Evolutionary conservation across 1,140 invertebrate species (phyloP).

Genomic region (Drosophila tropicalis): DNA sequence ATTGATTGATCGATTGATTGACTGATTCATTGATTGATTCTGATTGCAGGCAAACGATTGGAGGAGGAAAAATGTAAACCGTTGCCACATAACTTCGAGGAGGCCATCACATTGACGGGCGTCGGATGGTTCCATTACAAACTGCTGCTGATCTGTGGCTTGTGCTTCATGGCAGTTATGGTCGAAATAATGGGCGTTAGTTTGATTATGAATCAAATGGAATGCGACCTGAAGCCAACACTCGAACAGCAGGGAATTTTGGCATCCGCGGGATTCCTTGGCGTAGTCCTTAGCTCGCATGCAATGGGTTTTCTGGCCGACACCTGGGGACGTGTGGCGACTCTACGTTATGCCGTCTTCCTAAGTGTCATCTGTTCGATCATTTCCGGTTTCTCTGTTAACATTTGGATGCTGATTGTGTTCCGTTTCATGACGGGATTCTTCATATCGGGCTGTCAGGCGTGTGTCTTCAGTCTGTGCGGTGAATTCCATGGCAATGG

Average conservation of each 20-base stretch:
- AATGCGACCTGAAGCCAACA: conserved; percentile 86
- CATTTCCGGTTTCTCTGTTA: conserved; percentile 88
- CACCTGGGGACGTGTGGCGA: conserved; percentile 87
- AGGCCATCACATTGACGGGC: conserved; percentile 66
- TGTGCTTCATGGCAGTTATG: conserved; percentile 78
- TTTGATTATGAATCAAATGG: conserved; percentile 71
- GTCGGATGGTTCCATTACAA: conserved; percentile 70
- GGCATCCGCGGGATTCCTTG: conserved; percentile 87
- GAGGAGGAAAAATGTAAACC: conserved; percentile 28
- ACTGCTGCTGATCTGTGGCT: conserved; percentile 67
- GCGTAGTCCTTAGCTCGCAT: conserved; percentile 86
- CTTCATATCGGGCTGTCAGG: conserved; percentile 87
- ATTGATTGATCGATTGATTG: not conserved
- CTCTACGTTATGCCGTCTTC: conserved; percentile 88
- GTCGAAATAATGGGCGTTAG: conserved; percentile 75
- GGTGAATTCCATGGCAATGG: conserved; percentile 87
- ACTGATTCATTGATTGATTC: conserved; percentile 12
- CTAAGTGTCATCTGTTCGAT: conserved; percentile 87
- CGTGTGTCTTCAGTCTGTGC: conserved; percentile 87
- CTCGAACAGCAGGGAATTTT: conserved; percentile 87
- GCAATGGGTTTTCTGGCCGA: conserved; percentile 93
- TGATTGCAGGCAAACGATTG: not conserved
- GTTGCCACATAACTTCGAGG: conserved; percentile 85
- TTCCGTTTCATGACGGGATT: conserved; percentile 90
- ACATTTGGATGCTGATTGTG: conserved; percentile 87